A percentile compares a stretch with the other conserved stretches of the same genome.
These are phyloP conservation scores for Uloborus plumipes DNA, from an alignment of 2,888 invertebrate species.

Conservation along the genomic window DNA sequence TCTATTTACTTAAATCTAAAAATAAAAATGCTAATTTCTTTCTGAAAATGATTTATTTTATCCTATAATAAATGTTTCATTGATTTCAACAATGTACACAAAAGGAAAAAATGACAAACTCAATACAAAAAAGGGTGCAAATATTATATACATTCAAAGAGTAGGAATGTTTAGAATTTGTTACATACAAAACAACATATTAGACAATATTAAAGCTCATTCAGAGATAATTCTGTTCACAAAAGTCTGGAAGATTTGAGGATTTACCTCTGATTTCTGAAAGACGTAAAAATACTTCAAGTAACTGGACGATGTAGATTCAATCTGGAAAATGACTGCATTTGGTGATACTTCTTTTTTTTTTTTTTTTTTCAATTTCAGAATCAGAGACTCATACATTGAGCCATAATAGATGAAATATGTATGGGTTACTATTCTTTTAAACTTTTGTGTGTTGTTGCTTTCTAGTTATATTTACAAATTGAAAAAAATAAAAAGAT, in stretches of 20 bases:
- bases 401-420: too few relatives aligned
- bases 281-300: slow-evolving; percentile 56
- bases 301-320: slow-evolving; percentile 50
- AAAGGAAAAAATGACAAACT: neutral
- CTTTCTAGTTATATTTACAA: too few relatives aligned
- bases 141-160: slow-evolving; percentile 24
- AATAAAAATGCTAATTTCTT: neutral
- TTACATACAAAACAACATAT: slow-evolving; percentile 38
- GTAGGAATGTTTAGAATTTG: neutral
- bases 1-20: too few relatives aligned
- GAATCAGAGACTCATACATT: too few relatives aligned
- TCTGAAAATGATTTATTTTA: slow-evolving; percentile 1
- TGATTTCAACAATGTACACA: slow-evolving; percentile 13
- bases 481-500: too few relatives aligned
- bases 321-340: slow-evolving; percentile 23
- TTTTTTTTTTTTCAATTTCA: too few relatives aligned
- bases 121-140: slow-evolving; percentile 9
- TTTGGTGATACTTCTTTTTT: neutral
- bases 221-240: slow-evolving; percentile 44
- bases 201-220: slow-evolving; percentile 40
- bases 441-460: too few relatives aligned
- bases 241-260: slow-evolving; percentile 56
- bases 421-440: too few relatives aligned
- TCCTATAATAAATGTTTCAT: slow-evolving; percentile 16
- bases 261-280: slow-evolving; percentile 49